Evolutionary conservation across 2,888 invertebrate species (phyloP).

Genomic region (Ichneumoninae sp.): DNA sequence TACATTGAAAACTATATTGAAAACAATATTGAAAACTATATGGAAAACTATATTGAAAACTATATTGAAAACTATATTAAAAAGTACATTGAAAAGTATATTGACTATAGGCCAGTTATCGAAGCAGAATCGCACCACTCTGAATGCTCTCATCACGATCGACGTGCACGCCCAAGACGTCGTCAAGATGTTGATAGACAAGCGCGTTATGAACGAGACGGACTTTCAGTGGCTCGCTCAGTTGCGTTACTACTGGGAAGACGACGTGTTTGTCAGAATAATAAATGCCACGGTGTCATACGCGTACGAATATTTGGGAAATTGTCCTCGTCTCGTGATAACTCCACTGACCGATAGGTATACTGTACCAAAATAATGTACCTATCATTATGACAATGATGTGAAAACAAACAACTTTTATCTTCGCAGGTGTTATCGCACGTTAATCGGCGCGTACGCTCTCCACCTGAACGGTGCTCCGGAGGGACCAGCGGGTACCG

Average conservation of each 20-base stretch:
- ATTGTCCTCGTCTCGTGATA: conserved; percentile 90
- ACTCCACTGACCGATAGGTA: conserved; percentile 90
- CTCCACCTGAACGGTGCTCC: conserved; percentile 94
- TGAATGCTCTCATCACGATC: conserved; percentile 93
- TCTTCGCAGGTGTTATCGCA: conserved; percentile 88
- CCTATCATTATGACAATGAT: background rate
- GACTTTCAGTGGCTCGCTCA: conserved; percentile 95
- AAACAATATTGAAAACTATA: no score
- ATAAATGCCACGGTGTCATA: conserved; percentile 92
- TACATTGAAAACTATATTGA: no score
- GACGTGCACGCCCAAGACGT: conserved; percentile 95
- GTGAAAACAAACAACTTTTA: background rate
- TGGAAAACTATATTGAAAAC: no score
- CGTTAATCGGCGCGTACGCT: conserved; percentile 93
- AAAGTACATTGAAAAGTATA: background rate
- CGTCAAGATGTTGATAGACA: conserved; percentile 88
- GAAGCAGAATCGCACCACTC: conserved; percentile 90
- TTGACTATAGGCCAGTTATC: conserved; percentile 87
- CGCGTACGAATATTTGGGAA: conserved; percentile 94
- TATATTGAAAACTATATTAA: no score
- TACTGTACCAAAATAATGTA: background rate
- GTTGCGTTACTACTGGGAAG: conserved; percentile 92
- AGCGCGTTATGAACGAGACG: conserved; percentile 88
- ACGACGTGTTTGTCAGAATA: conserved; percentile 89
- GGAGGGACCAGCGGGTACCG: conserved; percentile 94